phyloP scores from a whole-genome alignment of 2,888 invertebrate species.

The Spisula subtruncata region DNA sequence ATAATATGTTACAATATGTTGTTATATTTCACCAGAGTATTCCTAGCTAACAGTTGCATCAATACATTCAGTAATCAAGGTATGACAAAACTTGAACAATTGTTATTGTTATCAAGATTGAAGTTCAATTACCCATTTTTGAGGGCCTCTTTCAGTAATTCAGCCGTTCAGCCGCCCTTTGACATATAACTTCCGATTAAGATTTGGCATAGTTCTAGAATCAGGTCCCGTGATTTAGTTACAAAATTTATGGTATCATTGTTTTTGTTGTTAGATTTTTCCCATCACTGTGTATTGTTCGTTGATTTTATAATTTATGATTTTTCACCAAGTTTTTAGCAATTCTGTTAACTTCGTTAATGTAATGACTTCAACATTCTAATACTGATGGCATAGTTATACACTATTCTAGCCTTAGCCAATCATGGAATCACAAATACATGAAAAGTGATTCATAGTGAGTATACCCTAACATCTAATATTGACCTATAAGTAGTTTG shows the following conservation, averaged over 20 bases:
- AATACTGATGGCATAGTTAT: background rate
- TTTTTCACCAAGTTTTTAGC: background rate
- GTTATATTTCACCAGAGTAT: no score
- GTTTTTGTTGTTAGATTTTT: background rate
- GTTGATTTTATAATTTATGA: background rate
- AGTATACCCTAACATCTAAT: background rate
- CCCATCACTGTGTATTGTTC: background rate
- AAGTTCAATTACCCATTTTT: no score
- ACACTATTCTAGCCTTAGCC: background rate
- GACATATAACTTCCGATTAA: no score
- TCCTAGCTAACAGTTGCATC: no score
- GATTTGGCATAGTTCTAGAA: background rate
- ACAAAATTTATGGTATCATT: no score
- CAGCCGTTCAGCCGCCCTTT: no score
- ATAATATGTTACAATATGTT: no score
- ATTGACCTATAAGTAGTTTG: slow-evolving; percentile 5
- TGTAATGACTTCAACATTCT: no score
- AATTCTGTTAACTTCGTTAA: background rate
- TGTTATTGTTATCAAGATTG: background rate
- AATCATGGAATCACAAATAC: slow-evolving; percentile 1
- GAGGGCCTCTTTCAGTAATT: no score
- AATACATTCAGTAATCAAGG: no score
- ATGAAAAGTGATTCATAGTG: slow-evolving; percentile 9
- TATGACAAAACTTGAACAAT: no score
- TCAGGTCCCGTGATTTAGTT: background rate